Base-by-base conservation (phyloP, 2,797 vertebrate species). In the Erethizon dorsatum region DNA sequence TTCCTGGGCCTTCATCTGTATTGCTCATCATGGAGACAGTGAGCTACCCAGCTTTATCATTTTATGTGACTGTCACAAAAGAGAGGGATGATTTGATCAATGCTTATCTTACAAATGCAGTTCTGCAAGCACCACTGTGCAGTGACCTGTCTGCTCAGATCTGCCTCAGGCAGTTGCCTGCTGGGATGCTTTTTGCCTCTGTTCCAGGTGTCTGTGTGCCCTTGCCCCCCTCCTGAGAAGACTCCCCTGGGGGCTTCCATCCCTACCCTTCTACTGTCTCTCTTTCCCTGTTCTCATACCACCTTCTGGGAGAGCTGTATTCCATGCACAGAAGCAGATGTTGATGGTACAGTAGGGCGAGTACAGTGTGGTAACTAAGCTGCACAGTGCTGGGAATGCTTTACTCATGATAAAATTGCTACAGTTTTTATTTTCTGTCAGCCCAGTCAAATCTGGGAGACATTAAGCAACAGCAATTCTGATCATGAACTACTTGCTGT, bases 61-160 rank as follows among this genome's bases (percentile, higher is more conserved):
- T 97, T 97, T 95, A 75, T 94, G 91, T 31, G 77, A 86, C 77
- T 93, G 87, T 94, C 94, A 92, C 90, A 97, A 97, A 97, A 95
- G 71, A 97, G 69, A 97, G 85, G 88, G 79, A 94, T 80, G 83
- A 84, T 94, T 52, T 88, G 95, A 96, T 59, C 0, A 59, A 97
- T 93, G 84, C 77, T 97, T 97, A 94, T 97, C 96, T 80, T 67
- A 94, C 92, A 94, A 75, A 88, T 93, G 84, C 15, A 17, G 18
- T 80, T 97, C 95, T 94, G 96, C 37, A 83, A 1, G 2, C 18
- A 17, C 83, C 79, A 45, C 80, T 71, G 90, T 88, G 85, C 96
- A 83, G 61, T 88, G 90, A 95, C 86, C 92, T 95, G 94, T 93
- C 91, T 96, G 94, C 89, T 96, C 56, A 63, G 71, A 90, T 89